Evolutionary conservation across 2,797 vertebrate species (phyloP), one percentile per base, ranked within the genome.

Genomic region (Anas capensis): DNA sequence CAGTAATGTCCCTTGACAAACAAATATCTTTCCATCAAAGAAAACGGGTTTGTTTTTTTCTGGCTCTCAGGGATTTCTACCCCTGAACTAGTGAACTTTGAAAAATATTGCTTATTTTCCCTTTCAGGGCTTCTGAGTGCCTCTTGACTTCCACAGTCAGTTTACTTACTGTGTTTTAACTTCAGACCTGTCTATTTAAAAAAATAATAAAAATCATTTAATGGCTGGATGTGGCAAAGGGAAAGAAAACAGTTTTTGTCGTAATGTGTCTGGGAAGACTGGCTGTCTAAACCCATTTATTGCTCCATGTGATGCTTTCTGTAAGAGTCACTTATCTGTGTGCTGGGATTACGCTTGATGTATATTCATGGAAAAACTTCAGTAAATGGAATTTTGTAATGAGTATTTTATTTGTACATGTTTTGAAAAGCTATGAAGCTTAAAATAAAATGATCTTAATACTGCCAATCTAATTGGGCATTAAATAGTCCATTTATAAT

Each of bases 1-100:
- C 58, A 64, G 58, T 75, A 53, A 53, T 81, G 24, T 78, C 85
- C 44, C 69, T 88, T 90, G 69, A 80, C 76, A 79, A 81, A 15
- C 29, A 53, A 81, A 13, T 20, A 53, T 44, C 40, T 84, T 95
- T 95, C 76, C 23, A 21, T 92, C 9, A 7, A 80, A 62, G 82
- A 51, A 81, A 92, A 90, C 33, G 44, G 82, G 36, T 90, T 92
- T 46, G 17, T 49, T 42, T 42, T 96, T 49, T 96, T 90, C 23
- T 65, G 65, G 61, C 53, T 96, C 90, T 96, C 89, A 53, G 61
- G 90, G 80, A 87, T 92, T 94, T 95, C 87, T 91, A 88, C 89
- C 88, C 94, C 95, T 96, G 94, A 95, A 86, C 79, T 95, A 88
- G 62, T 83, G 89, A 95, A 93, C 87, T 95, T 93, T 93, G 61